Evolutionary conservation across 2,888 invertebrate species (phyloP), one percentile per base, ranked within the genome.

Genomic region (Acronicta leporina): DNA sequence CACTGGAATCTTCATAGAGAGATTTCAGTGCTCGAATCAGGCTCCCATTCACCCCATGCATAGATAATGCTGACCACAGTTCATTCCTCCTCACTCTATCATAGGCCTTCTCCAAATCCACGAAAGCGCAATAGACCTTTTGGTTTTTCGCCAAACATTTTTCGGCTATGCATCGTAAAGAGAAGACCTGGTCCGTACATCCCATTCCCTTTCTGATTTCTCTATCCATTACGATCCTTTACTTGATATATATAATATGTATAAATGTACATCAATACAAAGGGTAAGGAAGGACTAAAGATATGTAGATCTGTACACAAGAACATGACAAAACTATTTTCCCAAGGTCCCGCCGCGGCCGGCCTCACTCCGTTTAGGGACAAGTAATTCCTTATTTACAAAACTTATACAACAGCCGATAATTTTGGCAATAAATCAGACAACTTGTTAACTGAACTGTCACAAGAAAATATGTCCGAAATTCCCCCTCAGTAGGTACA

Each of bases 391-490:
- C 58, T 46, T 75, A 75, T 72, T 62, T 72, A 68, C 63, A 64
- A 62, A 78, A 76, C 62, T 71, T 70, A 52, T 63, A 64, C 59
- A 68, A 69, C 63, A 65, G 70, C 52, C 61, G 50, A 73, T 68
- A 77, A 72, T 80, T 77, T 73, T 47, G 47, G 72, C 57, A 79
- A 82, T 83, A 81, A 85, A 85, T 84, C 80, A 83, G 66, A 74
- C 58, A 78, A 79, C 72, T 80, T 77, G 62, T 65, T 73, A 74
- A 69, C 67, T 68, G 68, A 76, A 73, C 76, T 76, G 74, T 70
- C 74, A 58, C 35, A 61, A 73, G 63, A 69, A 73, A 68, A 68
- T 69, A 61, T 33, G 55, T 59, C 53, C 48, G 52, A 73, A 70
- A 63, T 77, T 62, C 67, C 46, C 52, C 61, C 51, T 62, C 53